Evolutionary conservation across 2,113 vertebrate species (phyloP), one percentile per base, ranked within the genome.

Genomic region (Hyperopisus bebe): DNA sequence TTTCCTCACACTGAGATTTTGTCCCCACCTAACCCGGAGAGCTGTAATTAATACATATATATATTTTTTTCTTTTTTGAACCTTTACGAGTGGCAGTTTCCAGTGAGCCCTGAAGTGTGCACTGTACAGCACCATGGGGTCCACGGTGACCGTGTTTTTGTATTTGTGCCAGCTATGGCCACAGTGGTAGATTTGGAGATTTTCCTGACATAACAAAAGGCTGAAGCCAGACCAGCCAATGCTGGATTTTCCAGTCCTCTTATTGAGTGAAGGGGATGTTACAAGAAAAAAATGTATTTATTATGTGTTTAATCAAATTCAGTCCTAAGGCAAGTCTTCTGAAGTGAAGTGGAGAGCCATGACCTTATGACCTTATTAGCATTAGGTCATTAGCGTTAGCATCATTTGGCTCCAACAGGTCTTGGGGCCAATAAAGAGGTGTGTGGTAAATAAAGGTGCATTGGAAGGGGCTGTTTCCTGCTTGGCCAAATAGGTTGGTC

Each of bases 301-400:
- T 89, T 86, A 48, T 48, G 82, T 85, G 44, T 85, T 85, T 85
- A 85, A 85, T 85, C 46, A 85, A 85, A 46, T 85, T 66, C 89
- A 58, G 80, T 44, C 88, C 84, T 21, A 89, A 85, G 21, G 55
- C 51, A 70, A 86, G 53, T 7, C 80, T 84, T 89, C 82, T 89
- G 53, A 35, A 85, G 27, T 86, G 53, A 35, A 48, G 15, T 51
- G n/a, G 24, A 31, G 31, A n/a, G 44, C 27, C 44, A n/a, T 77
- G 51, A 27, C 21, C 21, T 10, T 74, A 44, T 42, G 74, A 44
- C 24, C 35, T n/a, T n/a, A 83, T 70, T 21, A 70, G 39, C 19
- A 7, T 55, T 55, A 24, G 11, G 21, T 48, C 21, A 19, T 62
- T 88, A 70, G 31, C 2, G 1, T 17, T 70, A 74, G 8, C 44